Conservation (phyloP, 2,888 invertebrate genomes). For the Caenorhabditis afra region DNA sequence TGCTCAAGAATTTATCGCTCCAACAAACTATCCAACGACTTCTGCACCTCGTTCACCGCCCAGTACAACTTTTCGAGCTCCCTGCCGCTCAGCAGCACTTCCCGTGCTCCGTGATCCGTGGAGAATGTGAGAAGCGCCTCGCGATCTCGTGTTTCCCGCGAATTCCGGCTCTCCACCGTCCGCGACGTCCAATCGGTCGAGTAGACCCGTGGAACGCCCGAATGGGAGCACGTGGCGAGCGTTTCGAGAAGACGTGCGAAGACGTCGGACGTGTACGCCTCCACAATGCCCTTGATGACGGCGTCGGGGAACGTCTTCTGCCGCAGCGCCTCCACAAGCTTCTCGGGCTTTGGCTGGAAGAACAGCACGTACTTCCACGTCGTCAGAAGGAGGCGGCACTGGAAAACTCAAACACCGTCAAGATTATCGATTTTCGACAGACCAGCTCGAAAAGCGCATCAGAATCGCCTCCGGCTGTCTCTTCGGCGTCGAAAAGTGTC, state of each 20-base stretch:
- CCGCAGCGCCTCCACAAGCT: constrained; percentile 9
- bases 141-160: constrained; percentile 16
- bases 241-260: constrained; percentile 12
- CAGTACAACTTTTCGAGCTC: constrained; percentile 45
- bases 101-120: constrained; percentile 26
- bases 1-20: constrained; percentile 1
- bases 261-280: constrained; percentile 25
- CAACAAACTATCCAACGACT: constrained; percentile 28
- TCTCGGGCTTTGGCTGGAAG: constrained; percentile 42
- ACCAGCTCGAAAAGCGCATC: constrained; percentile 32
- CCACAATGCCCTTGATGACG: constrained; percentile 40
- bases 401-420: neutral
- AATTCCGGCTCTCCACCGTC: constrained; percentile 8
- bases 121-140: constrained; percentile 37
- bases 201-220: constrained; percentile 32
- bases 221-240: constrained; percentile 28
- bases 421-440: neutral
- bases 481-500: constrained; percentile 30
- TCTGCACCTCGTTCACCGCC: constrained; percentile 44
- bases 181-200: constrained; percentile 44
- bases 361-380: constrained; percentile 35
- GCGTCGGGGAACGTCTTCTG: constrained; percentile 24
- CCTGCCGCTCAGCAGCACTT: constrained; percentile 3
- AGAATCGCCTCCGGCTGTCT: constrained; percentile 38
- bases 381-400: constrained; percentile 25